These are phyloP conservation scores for Eristalis pertinax DNA, from an alignment of 2,888 invertebrate genomes.

Conservation along the genomic window DNA sequence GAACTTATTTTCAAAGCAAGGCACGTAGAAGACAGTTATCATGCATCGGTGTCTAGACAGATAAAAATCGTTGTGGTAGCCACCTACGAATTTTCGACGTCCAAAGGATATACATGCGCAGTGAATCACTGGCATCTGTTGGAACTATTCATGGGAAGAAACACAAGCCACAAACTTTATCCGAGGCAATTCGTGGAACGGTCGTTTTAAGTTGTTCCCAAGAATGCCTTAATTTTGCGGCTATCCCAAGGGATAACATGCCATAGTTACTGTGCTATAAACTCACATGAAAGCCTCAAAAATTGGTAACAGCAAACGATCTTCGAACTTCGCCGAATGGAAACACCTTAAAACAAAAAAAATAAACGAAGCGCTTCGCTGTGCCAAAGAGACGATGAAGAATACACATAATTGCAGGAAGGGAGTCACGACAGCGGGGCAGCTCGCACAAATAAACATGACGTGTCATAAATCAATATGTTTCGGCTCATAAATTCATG, in stretches of 20 bases:
- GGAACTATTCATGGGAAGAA: neutral
- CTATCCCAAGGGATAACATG: neutral
- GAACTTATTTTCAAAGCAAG: neutral
- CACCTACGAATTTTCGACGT: neutral
- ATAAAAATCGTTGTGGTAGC: neutral
- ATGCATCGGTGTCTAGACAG: neutral
- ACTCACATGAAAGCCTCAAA: neutral
- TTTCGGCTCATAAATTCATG: constrained; percentile 70
- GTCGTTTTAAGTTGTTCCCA: neutral
- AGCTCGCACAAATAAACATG: constrained; percentile 67
- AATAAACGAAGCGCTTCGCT: neutral
- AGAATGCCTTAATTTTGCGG: neutral
- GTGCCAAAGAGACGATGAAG: neutral
- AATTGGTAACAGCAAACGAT: neutral
- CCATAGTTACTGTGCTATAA: no score
- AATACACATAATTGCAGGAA: constrained; percentile 24
- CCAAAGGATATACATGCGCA: neutral
- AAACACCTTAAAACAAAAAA: neutral
- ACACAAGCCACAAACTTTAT: neutral
- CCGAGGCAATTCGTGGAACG: neutral
- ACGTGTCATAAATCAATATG: constrained; percentile 70
- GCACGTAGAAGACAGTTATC: neutral
- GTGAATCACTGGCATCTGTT: neutral
- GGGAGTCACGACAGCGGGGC: constrained; percentile 48
- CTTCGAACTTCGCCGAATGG: constrained; percentile 14